Evolutionary conservation across 2,113 vertebrate species (phyloP), one percentile per base, ranked within the genome.

Genomic region (Seriola rivoliana): DNA sequence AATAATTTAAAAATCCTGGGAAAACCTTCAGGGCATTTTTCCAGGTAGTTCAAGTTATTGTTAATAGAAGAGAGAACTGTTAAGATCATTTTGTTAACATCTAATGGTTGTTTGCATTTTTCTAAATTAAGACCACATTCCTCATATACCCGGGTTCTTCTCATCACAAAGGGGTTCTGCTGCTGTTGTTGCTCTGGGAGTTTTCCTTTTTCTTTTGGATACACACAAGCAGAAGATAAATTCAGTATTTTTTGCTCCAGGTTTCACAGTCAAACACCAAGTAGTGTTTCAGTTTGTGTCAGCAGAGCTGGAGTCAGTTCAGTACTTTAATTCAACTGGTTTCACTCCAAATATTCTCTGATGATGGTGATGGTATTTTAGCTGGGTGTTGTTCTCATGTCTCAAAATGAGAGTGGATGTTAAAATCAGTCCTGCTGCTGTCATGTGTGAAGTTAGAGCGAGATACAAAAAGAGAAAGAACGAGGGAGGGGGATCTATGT

Each of bases 381-480:
- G 14, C 14, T 9, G 21, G 32, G n/a, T 40, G 7, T 55, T 50
- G 13, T 21, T 7, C 11, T 42, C 42, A 63, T 54, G 25, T 14
- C 13, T 69, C 21, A 9, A 65, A 65, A 58, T 59, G 11, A 36
- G 40, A 62, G 13, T 6, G 14, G 17, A 7, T 65, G 21, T 17
- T 13, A 4, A 59, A 50, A 69, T 70, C 3, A 17, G 50, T 17
- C 2, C 21, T 63, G 10, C 5, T 14, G 5, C 63, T 14, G 34
- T 34, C 36, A 5, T 13, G 12, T 59, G 52, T 72, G 44, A 75
- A 80, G 29, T 84, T 48, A 34, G 32, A 79, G 67, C 16, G 42
- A 58, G 46, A 16, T 63, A 64, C 52, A 84, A 66, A 60, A 65
- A 68, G 38, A 63, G 25, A 67, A 63, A 69, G 62, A 75, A 50